A percentile compares a stretch with the other conserved stretches of the same genome.
Conservation (phyloP, 2,888 invertebrate species). For the Caradrina clavipalpis region DNA sequence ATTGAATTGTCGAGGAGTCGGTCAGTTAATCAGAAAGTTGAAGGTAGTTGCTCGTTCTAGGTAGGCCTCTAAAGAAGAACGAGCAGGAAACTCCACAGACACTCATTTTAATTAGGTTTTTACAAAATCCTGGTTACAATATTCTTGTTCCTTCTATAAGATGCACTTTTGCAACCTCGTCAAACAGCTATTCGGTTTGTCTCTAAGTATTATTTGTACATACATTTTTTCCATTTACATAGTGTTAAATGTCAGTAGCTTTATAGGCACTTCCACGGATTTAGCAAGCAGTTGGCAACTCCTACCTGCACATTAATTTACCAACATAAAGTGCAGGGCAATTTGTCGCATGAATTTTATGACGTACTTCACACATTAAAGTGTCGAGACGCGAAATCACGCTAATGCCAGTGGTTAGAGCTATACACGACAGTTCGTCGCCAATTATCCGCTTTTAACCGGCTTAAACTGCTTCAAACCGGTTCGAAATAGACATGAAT, state of each 20-base stretch:
- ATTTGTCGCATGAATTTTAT: conserved; percentile 40
- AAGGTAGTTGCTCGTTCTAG: no score
- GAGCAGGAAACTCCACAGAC: no score
- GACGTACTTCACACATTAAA: conserved; percentile 43
- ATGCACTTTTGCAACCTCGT: no score
- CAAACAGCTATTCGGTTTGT: neutral
- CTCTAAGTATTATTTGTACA: neutral
- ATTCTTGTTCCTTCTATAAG: no score
- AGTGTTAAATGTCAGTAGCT: conserved; percentile 20
- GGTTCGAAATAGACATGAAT: conserved; percentile 34
- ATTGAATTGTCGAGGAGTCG: no score
- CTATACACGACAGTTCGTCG: conserved; percentile 43
- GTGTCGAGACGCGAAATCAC: conserved; percentile 53
- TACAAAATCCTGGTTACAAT: no score
- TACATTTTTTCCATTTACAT: conserved; percentile 9
- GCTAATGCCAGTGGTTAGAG: conserved; percentile 48
- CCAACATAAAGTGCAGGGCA: conserved; percentile 34
- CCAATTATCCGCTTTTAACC: conserved; percentile 53
- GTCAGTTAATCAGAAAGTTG: no score
- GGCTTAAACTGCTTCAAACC: conserved; percentile 36
- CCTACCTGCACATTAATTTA: conserved; percentile 21
- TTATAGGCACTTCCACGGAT: conserved; percentile 10
- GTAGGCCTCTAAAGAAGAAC: no score
- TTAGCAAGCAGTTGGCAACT: conserved; percentile 35
- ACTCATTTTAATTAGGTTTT: no score